Conservation (phyloP, 2,113 vertebrate species). For the Elephas maximus region DNA sequence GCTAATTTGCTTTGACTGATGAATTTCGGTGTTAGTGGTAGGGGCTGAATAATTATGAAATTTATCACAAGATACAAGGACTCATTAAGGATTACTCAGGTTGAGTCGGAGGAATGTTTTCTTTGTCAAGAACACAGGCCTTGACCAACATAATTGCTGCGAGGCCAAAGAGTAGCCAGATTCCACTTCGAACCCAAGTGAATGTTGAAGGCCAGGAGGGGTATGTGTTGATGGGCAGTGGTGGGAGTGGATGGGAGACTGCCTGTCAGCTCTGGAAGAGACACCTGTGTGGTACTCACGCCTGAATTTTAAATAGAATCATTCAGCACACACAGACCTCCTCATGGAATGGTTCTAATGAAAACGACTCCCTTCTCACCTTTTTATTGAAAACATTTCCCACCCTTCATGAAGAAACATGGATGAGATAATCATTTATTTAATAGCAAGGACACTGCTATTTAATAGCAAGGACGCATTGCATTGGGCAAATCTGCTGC, state of each 20-base stretch:
- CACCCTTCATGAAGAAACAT: background rate
- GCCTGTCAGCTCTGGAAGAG: background rate
- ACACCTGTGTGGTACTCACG: constrained; percentile 53
- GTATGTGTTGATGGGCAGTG: rapidly evolving
- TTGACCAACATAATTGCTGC: constrained; percentile 87
- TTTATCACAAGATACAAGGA: constrained; percentile 94
- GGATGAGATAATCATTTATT: background rate
- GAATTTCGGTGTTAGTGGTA: constrained; percentile 94
- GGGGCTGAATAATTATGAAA: constrained; percentile 97
- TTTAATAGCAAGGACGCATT: too few relatives aligned
- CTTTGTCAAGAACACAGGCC: constrained; percentile 88
- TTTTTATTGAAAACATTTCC: background rate
- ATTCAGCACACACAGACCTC: background rate
- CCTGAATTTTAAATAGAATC: constrained; percentile 33
- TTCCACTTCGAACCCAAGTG: background rate
- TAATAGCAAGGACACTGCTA: constrained; percentile 14
- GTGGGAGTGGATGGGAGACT: background rate
- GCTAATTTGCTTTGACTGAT: constrained; percentile 99
- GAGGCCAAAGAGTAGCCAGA: constrained; percentile 61
- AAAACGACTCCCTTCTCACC: background rate
- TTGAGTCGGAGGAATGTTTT: constrained; percentile 92
- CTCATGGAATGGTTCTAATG: background rate
- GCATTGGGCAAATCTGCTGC: too few relatives aligned
- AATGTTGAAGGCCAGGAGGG: constrained; percentile 56
- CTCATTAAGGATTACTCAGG: constrained; percentile 93